Evolutionary conservation across 2,888 invertebrate genomes (phyloP), one percentile per base, ranked within the genome.

Genomic region (Germaria angustata): DNA sequence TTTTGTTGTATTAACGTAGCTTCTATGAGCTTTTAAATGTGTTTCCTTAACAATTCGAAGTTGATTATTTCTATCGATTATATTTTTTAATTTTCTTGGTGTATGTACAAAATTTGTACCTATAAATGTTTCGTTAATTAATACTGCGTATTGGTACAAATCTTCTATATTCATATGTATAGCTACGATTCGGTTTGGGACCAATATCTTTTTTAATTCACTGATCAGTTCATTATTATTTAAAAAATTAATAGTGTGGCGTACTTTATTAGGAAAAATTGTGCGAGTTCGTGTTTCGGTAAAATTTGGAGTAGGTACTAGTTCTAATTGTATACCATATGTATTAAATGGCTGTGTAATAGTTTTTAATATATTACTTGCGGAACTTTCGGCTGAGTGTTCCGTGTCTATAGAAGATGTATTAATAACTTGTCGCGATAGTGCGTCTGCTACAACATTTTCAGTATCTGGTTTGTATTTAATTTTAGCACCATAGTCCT

Each of bases 21-120:
- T 55, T 55, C 55, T 17, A 32, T 55, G 55, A 53, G 53, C 53
- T 28, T 13, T 53, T 15, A 53, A 53, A 53, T 53, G 53, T 53
- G 2, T 53, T 15, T 53, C 28, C 3, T 55, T 2, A 2, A 57
- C 20, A 57, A 57, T 57, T 20, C 20, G 57, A 57, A 57, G 57
- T 57, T 57, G 36, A 22, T 24, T 22, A 11, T 28, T 51, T 51
- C 49, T 51, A 22, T 51, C 49, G 22, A 22, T 24, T 55, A 55
- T n/a, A 55, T 28, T 28, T 53, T 53, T 53, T 53, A 53, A 53
- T 53, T 53, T n/a, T n/a, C n/a, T 46, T 46, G 46, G 17, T 46
- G 46, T 46, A 46, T 46, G 46, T 46, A 46, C 46, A 46, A 46
- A 46, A 46, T 9, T 46, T 15, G 46, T 46, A 46, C 46, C 17